Conservation (phyloP, 2,797 vertebrate species). For the Furcifer pardalis region DNA sequence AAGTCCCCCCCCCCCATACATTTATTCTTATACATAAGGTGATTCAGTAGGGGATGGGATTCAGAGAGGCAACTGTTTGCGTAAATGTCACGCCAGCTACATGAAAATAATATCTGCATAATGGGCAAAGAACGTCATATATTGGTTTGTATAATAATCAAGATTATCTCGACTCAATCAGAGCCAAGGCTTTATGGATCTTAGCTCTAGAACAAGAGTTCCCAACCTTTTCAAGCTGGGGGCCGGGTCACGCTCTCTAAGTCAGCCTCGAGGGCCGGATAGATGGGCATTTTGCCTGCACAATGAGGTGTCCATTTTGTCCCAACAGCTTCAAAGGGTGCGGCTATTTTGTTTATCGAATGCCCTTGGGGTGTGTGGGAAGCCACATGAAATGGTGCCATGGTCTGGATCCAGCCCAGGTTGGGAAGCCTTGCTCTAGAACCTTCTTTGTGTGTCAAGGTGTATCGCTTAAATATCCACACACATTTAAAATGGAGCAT, state of each 20-base stretch:
- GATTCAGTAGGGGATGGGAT: constrained; percentile 1
- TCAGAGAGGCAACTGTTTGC: neutral
- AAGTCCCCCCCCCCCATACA: neutral
- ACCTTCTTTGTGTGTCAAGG: neutral
- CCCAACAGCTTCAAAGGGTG: too few relatives aligned
- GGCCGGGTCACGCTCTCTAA: too few relatives aligned
- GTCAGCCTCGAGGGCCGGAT: too few relatives aligned
- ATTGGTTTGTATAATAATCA: neutral
- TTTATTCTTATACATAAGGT: neutral
- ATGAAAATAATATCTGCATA: constrained; percentile 5
- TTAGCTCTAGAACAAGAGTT: too few relatives aligned
- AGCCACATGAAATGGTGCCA: too few relatives aligned
- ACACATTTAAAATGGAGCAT: neutral
- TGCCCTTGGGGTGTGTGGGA: too few relatives aligned
- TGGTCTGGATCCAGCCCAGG: too few relatives aligned
- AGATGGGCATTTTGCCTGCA: too few relatives aligned
- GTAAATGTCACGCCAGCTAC: constrained; percentile 5
- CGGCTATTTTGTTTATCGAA: too few relatives aligned
- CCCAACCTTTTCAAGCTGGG: too few relatives aligned
- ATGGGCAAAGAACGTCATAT: constrained; percentile 5
- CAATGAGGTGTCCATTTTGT: too few relatives aligned
- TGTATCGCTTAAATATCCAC: neutral
- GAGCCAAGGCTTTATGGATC: neutral
- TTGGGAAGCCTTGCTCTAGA: too few relatives aligned
- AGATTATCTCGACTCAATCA: neutral